Conservation (phyloP, 2,113 vertebrate species). For the Melanerpes aurifrons region DNA sequence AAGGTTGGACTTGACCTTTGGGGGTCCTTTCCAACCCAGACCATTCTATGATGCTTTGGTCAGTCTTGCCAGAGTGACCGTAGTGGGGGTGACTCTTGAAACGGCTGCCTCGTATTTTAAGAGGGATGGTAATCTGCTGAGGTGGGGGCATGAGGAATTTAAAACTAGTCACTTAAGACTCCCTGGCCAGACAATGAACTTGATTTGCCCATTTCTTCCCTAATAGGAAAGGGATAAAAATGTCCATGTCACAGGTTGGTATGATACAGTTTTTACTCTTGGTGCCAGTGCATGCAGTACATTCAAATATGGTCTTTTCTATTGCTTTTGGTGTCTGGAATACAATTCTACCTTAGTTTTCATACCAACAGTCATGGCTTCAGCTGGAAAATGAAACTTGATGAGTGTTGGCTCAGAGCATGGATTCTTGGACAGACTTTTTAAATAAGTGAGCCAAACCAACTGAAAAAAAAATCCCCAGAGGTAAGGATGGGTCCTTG, state of each 20-base stretch:
- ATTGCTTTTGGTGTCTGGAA: slow-evolving; percentile 50
- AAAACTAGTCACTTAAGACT: neutral
- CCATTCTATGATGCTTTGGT: accelerated
- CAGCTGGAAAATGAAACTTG: slow-evolving; percentile 63
- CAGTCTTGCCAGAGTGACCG: neutral
- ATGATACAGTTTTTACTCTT: neutral
- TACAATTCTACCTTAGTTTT: slow-evolving; percentile 50
- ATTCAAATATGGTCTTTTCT: slow-evolving; percentile 11
- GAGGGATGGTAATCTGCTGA: neutral
- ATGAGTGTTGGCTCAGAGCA: slow-evolving; percentile 7
- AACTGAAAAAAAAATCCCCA: neutral
- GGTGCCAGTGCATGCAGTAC: neutral
- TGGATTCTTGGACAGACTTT: slow-evolving; percentile 6
- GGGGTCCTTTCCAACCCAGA: too few relatives aligned
- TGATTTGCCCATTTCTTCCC: neutral
- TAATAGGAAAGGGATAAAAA: neutral
- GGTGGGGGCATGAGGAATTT: neutral
- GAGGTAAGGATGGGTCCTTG: neutral
- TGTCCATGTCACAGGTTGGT: neutral
- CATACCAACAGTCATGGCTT: slow-evolving; percentile 50
- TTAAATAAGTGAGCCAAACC: slow-evolving; percentile 45
- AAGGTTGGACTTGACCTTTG: too few relatives aligned
- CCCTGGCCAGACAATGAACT: neutral
- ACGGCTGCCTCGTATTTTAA: neutral
- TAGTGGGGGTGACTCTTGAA: neutral